Evolutionary conservation across 2,113 vertebrate species (phyloP).

Genomic region (Coracopsis vasa): DNA sequence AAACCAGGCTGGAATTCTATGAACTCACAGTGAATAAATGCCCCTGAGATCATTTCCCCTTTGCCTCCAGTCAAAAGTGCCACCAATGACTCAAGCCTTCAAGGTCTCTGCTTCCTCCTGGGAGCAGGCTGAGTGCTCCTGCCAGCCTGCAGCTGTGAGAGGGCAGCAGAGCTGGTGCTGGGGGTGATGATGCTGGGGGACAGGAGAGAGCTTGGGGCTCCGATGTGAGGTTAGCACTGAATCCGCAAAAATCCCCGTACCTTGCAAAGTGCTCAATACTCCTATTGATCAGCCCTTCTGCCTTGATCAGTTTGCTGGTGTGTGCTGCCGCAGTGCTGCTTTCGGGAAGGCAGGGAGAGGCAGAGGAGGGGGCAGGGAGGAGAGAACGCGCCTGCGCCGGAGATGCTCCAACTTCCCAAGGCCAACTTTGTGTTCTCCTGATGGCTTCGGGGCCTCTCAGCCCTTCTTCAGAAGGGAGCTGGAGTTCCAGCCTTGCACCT

Average conservation of each 20-base stretch:
- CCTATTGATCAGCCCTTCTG: conserved; percentile 71
- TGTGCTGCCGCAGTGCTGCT: conserved; percentile 64
- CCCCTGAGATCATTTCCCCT: neutral
- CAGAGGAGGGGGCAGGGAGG: conserved; percentile 4
- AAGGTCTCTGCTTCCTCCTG: neutral
- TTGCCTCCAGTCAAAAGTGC: neutral
- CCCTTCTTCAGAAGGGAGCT: neutral
- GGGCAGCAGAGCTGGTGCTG: neutral
- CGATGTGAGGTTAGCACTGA: conserved; percentile 59
- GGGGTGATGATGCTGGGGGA: neutral
- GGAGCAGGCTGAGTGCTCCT: neutral
- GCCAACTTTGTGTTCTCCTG: neutral
- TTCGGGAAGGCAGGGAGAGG: conserved; percentile 17
- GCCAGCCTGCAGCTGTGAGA: neutral
- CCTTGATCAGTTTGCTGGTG: conserved; percentile 67
- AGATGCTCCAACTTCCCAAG: neutral
- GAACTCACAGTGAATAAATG: neutral
- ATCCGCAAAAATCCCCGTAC: conserved; percentile 74
- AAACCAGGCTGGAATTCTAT: neutral
- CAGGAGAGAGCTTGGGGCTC: neutral
- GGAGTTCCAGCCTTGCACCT: fast-evolving
- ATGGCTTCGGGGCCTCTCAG: fast-evolving
- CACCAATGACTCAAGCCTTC: neutral
- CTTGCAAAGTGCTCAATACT: conserved; percentile 78
- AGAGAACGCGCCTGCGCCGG: neutral